Evolutionary conservation across 53 echinoderm and acorn worm species (phyloP).

Genomic region (Holothuria leucospilota): DNA sequence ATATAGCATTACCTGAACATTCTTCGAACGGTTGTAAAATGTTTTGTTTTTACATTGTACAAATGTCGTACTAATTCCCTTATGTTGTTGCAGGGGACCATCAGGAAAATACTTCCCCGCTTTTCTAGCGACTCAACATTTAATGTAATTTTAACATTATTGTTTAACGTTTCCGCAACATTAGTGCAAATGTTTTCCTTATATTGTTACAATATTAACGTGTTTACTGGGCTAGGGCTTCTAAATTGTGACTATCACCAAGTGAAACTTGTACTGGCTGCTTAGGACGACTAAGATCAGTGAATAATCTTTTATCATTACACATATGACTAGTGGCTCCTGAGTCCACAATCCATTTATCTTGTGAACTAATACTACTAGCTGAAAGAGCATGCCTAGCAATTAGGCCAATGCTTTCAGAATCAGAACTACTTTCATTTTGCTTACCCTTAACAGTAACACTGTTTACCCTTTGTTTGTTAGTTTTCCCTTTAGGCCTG

Average conservation of each 20-base stretch:
- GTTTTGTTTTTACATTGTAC: too few relatives aligned
- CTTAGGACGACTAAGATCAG: background rate
- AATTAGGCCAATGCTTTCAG: background rate
- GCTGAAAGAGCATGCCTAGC: constrained; percentile 4
- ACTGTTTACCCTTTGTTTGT: background rate
- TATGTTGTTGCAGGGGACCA: too few relatives aligned
- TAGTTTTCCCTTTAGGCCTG: background rate
- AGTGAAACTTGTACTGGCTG: background rate
- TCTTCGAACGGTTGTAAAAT: too few relatives aligned
- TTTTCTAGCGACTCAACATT: too few relatives aligned
- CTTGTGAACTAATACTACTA: background rate
- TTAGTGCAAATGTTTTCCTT: too few relatives aligned
- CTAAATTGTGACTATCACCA: background rate
- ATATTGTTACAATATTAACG: too few relatives aligned
- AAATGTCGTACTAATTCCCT: too few relatives aligned
- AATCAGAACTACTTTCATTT: background rate
- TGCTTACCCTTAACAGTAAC: background rate
- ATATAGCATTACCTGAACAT: too few relatives aligned
- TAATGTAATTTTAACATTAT: too few relatives aligned
- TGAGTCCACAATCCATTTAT: background rate
- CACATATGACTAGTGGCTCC: constrained; percentile 7
- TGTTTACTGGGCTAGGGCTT: too few relatives aligned
- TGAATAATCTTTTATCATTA: background rate
- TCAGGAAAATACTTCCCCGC: too few relatives aligned
- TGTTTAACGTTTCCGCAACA: too few relatives aligned